Evolutionary conservation across 2,113 vertebrate genomes (phyloP).

Genomic region (Sakesphorus luctuosus): DNA sequence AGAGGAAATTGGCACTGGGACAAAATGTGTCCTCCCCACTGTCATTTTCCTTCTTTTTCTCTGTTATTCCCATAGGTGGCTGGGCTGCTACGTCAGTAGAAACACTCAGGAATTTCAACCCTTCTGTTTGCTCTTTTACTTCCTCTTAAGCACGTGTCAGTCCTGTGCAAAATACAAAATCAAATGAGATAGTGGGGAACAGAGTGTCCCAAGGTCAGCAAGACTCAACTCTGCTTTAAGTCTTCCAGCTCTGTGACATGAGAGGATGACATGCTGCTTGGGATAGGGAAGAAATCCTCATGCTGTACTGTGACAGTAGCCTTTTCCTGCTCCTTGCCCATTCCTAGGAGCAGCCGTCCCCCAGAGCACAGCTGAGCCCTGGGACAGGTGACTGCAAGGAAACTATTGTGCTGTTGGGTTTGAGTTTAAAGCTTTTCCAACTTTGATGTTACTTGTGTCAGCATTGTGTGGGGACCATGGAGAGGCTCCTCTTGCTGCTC

Average conservation of each 20-base stretch:
- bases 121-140: background rate
- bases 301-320: background rate
- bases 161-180: background rate
- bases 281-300: background rate
- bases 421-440: background rate
- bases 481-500: background rate
- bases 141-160: background rate
- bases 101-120: background rate
- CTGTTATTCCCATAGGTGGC: background rate
- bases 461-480: background rate
- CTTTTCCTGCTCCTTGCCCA: background rate
- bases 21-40: background rate
- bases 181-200: background rate
- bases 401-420: background rate
- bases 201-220: background rate
- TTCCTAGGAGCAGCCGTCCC: background rate
- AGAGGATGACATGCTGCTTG: background rate
- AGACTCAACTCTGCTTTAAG: background rate
- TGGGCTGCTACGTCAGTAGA: background rate
- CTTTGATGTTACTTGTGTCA: background rate
- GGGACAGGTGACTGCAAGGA: background rate
- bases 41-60: background rate
- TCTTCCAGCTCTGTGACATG: background rate
- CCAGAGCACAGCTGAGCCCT: background rate
- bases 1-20: fast-evolving